These are phyloP conservation scores for Procavia capensis DNA, from an alignment of 2,113 vertebrate species.

Conservation along the genomic window DNA sequence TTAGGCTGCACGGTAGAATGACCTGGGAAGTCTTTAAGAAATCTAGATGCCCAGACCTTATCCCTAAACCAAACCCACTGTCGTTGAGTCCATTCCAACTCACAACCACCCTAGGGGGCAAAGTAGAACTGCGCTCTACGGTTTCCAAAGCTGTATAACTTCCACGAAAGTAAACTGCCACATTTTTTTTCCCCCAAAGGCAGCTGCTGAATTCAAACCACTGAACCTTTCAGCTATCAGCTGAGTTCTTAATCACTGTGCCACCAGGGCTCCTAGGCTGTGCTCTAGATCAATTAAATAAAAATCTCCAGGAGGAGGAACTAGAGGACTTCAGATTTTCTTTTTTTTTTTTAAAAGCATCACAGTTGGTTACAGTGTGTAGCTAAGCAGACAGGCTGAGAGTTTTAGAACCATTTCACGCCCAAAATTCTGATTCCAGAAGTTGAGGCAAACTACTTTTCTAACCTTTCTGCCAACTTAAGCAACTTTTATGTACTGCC, in stretches of 20 bases:
- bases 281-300: neutral
- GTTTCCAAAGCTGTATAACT: too few relatives aligned
- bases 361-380: neutral
- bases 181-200: too few relatives aligned
- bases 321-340: neutral
- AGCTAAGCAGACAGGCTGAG: neutral
- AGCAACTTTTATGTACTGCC: neutral
- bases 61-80: neutral
- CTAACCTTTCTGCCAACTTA: neutral
- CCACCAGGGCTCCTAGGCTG: too few relatives aligned
- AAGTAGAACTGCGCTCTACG: too few relatives aligned
- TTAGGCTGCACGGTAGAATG: neutral
- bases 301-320: neutral
- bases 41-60: neutral
- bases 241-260: too few relatives aligned
- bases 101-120: too few relatives aligned
- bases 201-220: too few relatives aligned
- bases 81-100: too few relatives aligned
- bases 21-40: neutral
- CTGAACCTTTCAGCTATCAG: too few relatives aligned
- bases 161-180: too few relatives aligned
- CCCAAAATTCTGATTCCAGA: constrained; percentile 3
- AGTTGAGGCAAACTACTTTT: neutral
- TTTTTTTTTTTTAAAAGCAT: constrained; percentile 6
- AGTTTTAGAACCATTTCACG: neutral